A percentile compares a stretch with the other conserved stretches of the same genome.
phyloP scores from a whole-genome alignment of 1,140 invertebrate species.

The Trialeurodes vaporariorum region DNA sequence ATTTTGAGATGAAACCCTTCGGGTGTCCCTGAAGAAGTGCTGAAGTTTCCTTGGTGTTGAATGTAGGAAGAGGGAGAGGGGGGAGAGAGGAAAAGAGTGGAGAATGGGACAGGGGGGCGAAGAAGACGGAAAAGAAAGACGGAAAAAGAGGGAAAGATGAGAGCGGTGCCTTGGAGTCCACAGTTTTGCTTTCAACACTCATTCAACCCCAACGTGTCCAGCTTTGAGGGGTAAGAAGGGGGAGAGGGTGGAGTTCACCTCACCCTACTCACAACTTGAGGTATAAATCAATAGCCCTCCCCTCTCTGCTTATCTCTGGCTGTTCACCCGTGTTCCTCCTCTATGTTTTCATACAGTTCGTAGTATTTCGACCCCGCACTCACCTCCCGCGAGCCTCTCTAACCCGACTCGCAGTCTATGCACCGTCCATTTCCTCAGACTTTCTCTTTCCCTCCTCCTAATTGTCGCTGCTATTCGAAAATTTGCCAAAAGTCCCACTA shows the following conservation, averaged over 20 bases:
- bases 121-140: neutral
- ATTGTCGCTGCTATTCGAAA: no score
- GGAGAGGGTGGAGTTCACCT: neutral
- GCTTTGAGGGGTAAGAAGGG: neutral
- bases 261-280: neutral
- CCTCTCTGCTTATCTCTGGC: neutral
- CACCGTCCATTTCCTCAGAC: neutral
- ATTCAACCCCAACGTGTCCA: neutral
- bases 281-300: neutral
- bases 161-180: neutral
- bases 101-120: neutral
- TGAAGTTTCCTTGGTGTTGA: no score
- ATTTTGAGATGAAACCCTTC: no score
- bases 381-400: no score
- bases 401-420: no score
- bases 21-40: no score
- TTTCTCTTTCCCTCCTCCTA: neutral
- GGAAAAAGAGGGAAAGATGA: neutral
- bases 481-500: no score
- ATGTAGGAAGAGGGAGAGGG: neutral
- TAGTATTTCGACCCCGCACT: neutral
- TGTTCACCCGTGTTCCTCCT: neutral
- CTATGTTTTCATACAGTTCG: neutral
- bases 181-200: neutral
- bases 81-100: neutral